Conservation (phyloP, 2,797 vertebrate genomes). For the Mus caroli region DNA sequence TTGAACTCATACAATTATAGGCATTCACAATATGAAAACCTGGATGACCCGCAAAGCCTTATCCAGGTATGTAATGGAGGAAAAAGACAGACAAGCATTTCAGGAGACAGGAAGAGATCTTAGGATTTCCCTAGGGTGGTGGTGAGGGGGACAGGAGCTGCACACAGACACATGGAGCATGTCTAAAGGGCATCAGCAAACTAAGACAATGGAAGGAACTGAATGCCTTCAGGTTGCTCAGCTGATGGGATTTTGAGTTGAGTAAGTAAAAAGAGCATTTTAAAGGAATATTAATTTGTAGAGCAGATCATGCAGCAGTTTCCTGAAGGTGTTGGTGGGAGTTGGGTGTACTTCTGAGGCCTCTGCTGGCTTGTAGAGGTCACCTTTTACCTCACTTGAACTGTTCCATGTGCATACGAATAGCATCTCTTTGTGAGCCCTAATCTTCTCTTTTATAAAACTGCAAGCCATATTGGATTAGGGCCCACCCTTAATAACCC, state of each 20-base stretch:
- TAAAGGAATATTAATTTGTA: background rate
- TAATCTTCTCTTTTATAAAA: background rate
- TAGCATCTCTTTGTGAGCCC: background rate
- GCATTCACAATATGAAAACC: background rate
- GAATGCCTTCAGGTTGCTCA: background rate
- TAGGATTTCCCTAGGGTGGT: background rate
- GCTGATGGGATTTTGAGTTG: background rate
- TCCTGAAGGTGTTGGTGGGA: no score
- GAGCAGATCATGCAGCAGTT: background rate
- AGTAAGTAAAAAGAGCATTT: background rate
- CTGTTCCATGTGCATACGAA: background rate
- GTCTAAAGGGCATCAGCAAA: background rate
- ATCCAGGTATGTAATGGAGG: background rate
- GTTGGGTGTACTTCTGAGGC: background rate
- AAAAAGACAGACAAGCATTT: background rate
- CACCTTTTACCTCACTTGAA: background rate
- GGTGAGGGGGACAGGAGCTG: background rate
- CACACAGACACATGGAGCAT: background rate
- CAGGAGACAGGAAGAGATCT: background rate
- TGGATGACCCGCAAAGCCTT: background rate
- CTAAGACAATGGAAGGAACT: background rate
- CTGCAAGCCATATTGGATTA: background rate
- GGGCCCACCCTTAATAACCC: background rate
- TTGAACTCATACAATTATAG: background rate
- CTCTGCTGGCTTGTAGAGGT: background rate